Evolutionary conservation across 2,888 invertebrate species (phyloP), one percentile per base, ranked within the genome.

Genomic region (Apodemia zela): DNA sequence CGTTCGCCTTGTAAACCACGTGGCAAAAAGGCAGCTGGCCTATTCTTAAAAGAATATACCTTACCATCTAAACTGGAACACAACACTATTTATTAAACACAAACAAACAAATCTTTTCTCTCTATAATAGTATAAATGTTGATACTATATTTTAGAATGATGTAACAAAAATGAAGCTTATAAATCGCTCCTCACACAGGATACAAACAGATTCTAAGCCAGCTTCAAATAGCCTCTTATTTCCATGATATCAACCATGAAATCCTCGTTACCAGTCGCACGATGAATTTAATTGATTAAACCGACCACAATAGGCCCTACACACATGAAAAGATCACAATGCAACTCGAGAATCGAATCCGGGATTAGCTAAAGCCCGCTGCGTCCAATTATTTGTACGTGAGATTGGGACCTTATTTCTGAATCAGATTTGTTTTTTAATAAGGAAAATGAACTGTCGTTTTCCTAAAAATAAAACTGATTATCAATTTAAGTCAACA

Each of bases 221-320:
- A 18, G 18, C 51, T 18, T 21, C 51, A 11, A 51, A 17, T 21
- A 21, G 17, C 51, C 62, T 63, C 58, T 63, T 63, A 59, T 63
- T 63, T 63, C 29, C 62, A 59, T 66, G 59, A 66, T 73, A 66
- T 75, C 72, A 72, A 72, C 77, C 80, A 76, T 73, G 66, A 76
- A 72, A 81, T 80, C 78, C 77, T 76, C 33, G 63, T 63, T 75
- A 72, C 72, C 69, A 72, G 76, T 72, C 72, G 74, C 76, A 77
- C 78, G 84, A 85, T 82, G 80, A 81, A 81, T 81, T 84, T 84
- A 84, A 84, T 84, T 84, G 83, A 84, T 82, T 82, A 80, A 79
- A 73, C 74, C 78, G 73, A 71, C 76, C 71, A 84, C 81, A 82
- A 83, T 76, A 68, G 73, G 63, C 61, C 67, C 66, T 74, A 69